A percentile compares a stretch with the other conserved stretches of the same genome.
Conservation (phyloP, 1,140 invertebrate genomes). For the Ostrea edulis region DNA sequence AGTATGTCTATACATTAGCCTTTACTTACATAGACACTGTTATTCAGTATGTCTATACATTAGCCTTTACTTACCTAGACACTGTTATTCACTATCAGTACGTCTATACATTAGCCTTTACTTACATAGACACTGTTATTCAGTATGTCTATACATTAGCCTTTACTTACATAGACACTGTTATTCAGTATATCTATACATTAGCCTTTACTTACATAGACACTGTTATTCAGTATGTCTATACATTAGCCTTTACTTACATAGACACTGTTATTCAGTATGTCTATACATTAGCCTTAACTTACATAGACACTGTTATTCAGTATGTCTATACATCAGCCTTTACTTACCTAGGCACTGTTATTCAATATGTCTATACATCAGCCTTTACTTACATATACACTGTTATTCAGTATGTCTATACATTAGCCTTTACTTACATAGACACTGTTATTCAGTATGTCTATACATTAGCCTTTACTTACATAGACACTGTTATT, state of each 20-base stretch:
- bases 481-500: slow-evolving; percentile 21
- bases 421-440: no score
- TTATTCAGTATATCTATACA: no score
- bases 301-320: slow-evolving; percentile 21
- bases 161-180: slow-evolving; percentile 1
- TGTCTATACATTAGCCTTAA: no score
- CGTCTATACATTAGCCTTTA: no score
- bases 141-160: no score
- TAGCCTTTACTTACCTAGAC: slow-evolving; percentile 12
- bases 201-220: slow-evolving; percentile 16
- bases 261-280: slow-evolving; percentile 11
- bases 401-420: slow-evolving; percentile 16
- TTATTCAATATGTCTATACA: no score
- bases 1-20: no score
- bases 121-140: slow-evolving; percentile 21
- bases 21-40: slow-evolving; percentile 4
- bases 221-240: slow-evolving; percentile 16
- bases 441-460: slow-evolving; percentile 11
- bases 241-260: no score
- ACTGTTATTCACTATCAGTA: no score
- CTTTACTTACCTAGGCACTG: background rate
- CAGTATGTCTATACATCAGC: no score
- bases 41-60: no score
- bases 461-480: no score
- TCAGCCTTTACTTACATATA: slow-evolving; percentile 7